phyloP scores from a whole-genome alignment of 2,888 invertebrate genomes.

The Eudasyphora cyanicolor region DNA sequence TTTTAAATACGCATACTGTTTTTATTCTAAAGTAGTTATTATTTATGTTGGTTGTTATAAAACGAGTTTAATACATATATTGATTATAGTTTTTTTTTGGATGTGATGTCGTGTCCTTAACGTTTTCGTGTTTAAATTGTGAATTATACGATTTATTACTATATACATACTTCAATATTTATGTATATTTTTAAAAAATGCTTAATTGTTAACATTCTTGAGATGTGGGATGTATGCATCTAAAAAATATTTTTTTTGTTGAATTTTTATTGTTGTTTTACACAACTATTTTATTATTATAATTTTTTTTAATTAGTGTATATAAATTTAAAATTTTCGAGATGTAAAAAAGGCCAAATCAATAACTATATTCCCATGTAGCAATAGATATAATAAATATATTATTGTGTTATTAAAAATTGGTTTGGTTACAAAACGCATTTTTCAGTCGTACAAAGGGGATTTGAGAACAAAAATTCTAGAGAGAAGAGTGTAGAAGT shows the following conservation, averaged over 20 bases:
- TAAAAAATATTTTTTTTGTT: too few species aligned
- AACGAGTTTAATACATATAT: background rate
- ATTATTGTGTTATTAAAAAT: too few species aligned
- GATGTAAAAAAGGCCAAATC: background rate
- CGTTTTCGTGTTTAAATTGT: background rate
- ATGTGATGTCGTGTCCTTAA: background rate
- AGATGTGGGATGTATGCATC: background rate
- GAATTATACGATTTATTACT: background rate
- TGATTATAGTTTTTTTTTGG: background rate
- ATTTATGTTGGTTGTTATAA: background rate
- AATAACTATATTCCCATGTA: background rate
- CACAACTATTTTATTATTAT: too few species aligned
- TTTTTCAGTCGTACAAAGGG: too few species aligned
- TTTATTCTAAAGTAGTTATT: too few species aligned
- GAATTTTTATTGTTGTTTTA: too few species aligned
- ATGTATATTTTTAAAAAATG: slow-evolving; percentile 1
- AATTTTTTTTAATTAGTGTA: background rate
- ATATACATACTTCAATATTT: background rate
- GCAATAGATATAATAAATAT: background rate
- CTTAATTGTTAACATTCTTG: background rate
- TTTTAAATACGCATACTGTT: too few species aligned
- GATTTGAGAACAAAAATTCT: too few species aligned
- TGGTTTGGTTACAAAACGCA: too few species aligned
- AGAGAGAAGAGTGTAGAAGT: too few species aligned
- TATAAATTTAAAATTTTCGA: background rate